A percentile compares a stretch with the other conserved stretches of the same genome.
Conservation (phyloP, 2,888 invertebrate species). For the Athalia rosae region DNA sequence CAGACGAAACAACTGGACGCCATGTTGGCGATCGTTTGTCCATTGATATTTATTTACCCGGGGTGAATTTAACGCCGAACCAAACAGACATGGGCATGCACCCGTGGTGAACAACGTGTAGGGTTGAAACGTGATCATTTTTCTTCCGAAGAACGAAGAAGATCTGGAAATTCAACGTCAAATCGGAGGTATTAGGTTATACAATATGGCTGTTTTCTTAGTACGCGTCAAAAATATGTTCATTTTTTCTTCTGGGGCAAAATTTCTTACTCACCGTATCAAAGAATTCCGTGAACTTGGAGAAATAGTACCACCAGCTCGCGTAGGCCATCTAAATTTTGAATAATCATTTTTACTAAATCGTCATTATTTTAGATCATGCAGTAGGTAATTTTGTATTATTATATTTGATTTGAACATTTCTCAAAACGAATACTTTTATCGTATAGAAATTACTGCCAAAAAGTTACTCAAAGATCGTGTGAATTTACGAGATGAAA, state of each 20-base stretch:
- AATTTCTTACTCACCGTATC: constrained; percentile 86
- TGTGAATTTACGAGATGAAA: too few species aligned
- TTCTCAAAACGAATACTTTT: too few species aligned
- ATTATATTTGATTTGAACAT: too few species aligned
- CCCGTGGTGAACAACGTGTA: constrained; percentile 97
- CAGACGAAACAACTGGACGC: background rate
- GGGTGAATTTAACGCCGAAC: constrained; percentile 97
- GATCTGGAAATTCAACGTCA: constrained; percentile 78
- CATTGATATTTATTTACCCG: constrained; percentile 77
- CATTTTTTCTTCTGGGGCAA: background rate
- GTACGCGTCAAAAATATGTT: background rate
- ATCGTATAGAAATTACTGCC: too few species aligned
- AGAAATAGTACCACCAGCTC: constrained; percentile 97
- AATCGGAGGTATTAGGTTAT: too few species aligned
- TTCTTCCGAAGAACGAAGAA: constrained; percentile 97
- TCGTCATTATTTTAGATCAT: background rate
- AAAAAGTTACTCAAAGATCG: too few species aligned
- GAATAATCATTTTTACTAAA: constrained; percentile 23
- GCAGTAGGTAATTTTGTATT: background rate
- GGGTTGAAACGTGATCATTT: constrained; percentile 92
- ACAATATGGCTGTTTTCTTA: background rate
- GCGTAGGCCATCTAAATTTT: constrained; percentile 91
- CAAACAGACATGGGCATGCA: constrained; percentile 98
- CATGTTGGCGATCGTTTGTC: background rate
- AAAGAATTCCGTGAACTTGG: constrained; percentile 96